These are phyloP conservation scores for Listrodromus nycthemerus DNA, from an alignment of 2,888 invertebrate species.

Conservation along the genomic window DNA sequence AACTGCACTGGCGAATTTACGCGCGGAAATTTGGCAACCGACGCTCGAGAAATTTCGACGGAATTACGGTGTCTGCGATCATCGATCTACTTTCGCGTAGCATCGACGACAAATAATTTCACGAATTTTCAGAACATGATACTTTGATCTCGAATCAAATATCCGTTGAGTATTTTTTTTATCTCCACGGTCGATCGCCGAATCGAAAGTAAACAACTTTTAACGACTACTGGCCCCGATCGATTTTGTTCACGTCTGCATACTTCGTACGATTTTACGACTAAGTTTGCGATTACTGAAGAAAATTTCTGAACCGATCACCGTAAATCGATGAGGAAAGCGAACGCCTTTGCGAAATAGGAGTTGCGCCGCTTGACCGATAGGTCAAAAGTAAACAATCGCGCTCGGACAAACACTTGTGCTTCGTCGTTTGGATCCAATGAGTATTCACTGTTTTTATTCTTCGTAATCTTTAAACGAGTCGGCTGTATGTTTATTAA, in stretches of 20 bases:
- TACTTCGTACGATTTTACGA: not conserved
- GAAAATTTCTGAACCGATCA: not conserved
- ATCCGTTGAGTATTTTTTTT: not conserved
- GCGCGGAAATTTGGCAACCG: not conserved
- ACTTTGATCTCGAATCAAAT: not conserved
- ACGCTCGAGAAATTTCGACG: not conserved
- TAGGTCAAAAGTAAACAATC: constrained; percentile 3
- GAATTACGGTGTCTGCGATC: not conserved
- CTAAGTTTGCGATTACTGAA: not conserved
- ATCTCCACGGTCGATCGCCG: not conserved
- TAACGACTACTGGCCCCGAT: not conserved
- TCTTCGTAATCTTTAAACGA: constrained; percentile 7
- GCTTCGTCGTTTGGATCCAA: not conserved
- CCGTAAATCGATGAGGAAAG: not conserved
- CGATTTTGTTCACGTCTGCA: not conserved
- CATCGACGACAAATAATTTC: not conserved
- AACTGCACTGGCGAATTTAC: constrained; percentile 12
- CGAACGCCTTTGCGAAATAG: not conserved
- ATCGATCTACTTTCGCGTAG: not conserved
- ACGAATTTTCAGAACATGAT: not conserved
- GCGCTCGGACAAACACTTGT: not conserved
- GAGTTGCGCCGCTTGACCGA: not conserved
- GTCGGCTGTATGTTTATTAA: not conserved
- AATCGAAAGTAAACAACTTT: not conserved
- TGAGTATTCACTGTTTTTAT: not conserved